Evolutionary conservation across 2,888 invertebrate genomes (phyloP), one percentile per base, ranked within the genome.

Genomic region (Gymnoscelis rufifasciata): DNA sequence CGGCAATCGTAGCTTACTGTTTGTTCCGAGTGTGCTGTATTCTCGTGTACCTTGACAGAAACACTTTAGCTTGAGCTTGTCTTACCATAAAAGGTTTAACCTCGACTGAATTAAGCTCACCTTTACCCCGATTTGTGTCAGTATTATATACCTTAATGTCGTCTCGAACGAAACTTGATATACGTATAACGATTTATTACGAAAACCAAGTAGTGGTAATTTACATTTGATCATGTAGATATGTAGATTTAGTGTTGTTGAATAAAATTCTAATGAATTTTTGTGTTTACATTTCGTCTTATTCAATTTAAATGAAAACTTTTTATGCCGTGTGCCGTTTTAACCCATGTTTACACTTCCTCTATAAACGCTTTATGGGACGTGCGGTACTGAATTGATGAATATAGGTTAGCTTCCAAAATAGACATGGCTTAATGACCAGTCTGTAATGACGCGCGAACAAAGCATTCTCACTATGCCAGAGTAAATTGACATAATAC

Each of bases 131-230:
- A 83, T 84, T 77, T 60, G 62, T 71, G 59, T 61, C 66, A 78
- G 76, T 78, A 14, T 30, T 62, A 62, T 62, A 64, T 63, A 33
- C 38, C 44, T 62, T 64, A 72, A 93, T 93, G 93, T 93, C 93
- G 57, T 91, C 91, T 60, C 90, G 90, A 54, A 86, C 88, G 50
- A 92, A 90, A 77, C 83, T 91, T 53, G 90, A 92, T 69, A 91
- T 93, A 71, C 88, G 93, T 59, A 91, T 93, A 60, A 93, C 92
- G 8, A 91, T 93, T 60, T 92, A 90, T 76, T 91, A 92, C 74
- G 91, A 91, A 64, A 89, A 92, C 67, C 90, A 90, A 65, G 89
- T 91, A 44, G 89, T 92, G 58, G 90, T 92, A 40, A 88, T 93
- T 71, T 91, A 92, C 82, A 90, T 93, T 64, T 91, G 60, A 64